phyloP scores from a whole-genome alignment of 2,797 vertebrate genomes.

The Galago senegalensis region DNA sequence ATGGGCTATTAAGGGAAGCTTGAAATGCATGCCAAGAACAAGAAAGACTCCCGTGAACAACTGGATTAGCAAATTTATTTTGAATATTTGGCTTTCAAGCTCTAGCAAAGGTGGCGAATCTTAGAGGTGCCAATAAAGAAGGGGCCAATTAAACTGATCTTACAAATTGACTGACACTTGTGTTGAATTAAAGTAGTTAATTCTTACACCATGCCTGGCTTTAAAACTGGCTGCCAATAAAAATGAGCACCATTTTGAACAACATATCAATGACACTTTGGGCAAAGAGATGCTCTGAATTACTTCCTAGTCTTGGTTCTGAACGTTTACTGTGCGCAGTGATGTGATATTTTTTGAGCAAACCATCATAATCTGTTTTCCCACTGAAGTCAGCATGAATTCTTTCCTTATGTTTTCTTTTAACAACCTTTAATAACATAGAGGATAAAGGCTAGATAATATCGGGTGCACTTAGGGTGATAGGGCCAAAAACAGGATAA shows the following conservation, averaged over 20 bases:
- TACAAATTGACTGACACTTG: conserved; percentile 30
- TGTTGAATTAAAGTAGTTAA: conserved; percentile 21
- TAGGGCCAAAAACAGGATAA: no score
- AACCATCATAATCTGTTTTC: conserved; percentile 41
- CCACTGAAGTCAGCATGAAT: conserved; percentile 9
- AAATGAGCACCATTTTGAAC: conserved; percentile 13
- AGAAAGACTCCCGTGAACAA: neutral
- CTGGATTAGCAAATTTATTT: neutral
- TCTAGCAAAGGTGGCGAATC: conserved; percentile 7
- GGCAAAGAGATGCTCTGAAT: conserved; percentile 1
- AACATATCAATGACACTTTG: conserved; percentile 3
- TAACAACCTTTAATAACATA: no score
- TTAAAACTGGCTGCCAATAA: neutral
- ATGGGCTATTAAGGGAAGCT: neutral
- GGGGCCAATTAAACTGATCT: neutral
- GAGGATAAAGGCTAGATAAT: no score
- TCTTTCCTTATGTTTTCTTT: neutral
- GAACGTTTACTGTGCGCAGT: conserved; percentile 44
- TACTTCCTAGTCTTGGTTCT: neutral
- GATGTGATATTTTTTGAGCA: conserved; percentile 68
- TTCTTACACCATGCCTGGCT: neutral
- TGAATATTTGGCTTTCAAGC: neutral
- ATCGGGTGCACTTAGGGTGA: no score
- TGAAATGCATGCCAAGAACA: neutral
- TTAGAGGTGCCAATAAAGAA: neutral